Conservation (phyloP, 2,113 vertebrate genomes). For the Brachyhypopomus occidentalis region DNA sequence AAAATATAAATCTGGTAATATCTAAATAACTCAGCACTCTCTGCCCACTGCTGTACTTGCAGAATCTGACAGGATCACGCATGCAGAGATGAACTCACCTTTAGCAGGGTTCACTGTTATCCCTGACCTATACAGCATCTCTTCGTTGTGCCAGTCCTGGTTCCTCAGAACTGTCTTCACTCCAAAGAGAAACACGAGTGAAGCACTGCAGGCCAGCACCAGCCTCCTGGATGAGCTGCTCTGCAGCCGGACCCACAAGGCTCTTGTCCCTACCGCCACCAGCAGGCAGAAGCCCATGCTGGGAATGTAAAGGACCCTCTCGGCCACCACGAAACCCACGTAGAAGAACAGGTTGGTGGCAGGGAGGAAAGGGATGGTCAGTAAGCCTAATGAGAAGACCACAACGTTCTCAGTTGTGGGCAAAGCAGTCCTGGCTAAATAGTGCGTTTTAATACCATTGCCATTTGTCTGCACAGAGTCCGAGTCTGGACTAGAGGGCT, state of each 20-base stretch:
- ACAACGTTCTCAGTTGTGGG: constrained; percentile 91
- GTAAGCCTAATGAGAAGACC: constrained; percentile 88
- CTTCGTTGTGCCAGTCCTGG: constrained; percentile 95
- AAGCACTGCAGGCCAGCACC: constrained; percentile 84
- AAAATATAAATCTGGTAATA: background rate
- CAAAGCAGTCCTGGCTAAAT: constrained; percentile 77
- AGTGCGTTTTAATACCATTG: constrained; percentile 83
- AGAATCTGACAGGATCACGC: background rate
- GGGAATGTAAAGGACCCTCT: constrained; percentile 97
- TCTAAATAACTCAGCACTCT: background rate
- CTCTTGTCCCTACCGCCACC: constrained; percentile 87
- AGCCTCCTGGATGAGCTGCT: constrained; percentile 82
- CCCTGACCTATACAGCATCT: constrained; percentile 98
- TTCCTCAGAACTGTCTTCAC: constrained; percentile 93
- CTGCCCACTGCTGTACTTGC: background rate
- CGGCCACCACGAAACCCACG: constrained; percentile 97
- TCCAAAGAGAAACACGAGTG: constrained; percentile 87
- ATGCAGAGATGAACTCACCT: constrained; percentile 77
- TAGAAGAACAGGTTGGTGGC: constrained; percentile 99
- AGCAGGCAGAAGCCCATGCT: constrained; percentile 99
- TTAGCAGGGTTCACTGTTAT: constrained; percentile 99
- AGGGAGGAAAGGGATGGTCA: constrained; percentile 92
- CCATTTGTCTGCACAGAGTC: constrained; percentile 71
- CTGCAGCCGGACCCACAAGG: constrained; percentile 83
- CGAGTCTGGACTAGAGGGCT: constrained; percentile 74